These are phyloP conservation scores for Ailurus styani DNA, from an alignment of 2,113 vertebrate species.

Conservation along the genomic window DNA sequence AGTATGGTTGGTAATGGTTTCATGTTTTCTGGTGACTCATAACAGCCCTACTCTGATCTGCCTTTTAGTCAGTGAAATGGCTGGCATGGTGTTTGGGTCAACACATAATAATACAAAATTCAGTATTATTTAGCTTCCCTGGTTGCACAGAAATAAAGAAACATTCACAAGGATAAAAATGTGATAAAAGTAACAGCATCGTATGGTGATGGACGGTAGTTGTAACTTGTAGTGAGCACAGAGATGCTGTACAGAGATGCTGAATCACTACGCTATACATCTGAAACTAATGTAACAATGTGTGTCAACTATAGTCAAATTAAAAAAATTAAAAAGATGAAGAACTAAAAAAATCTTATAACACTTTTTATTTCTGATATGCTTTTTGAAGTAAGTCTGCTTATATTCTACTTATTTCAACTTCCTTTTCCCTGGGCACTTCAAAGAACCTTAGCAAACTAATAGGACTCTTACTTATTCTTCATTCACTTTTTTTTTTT, in stretches of 20 bases:
- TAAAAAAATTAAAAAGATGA: background rate
- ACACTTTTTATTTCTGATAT: background rate
- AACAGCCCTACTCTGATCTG: background rate
- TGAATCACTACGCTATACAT: background rate
- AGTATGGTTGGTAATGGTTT: background rate
- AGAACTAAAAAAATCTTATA: background rate
- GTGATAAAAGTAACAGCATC: background rate
- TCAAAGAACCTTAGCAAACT: background rate
- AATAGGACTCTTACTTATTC: background rate
- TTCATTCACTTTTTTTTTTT: background rate
- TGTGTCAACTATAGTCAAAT: background rate
- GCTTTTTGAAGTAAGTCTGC: background rate
- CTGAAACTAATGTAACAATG: background rate
- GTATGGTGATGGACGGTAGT: background rate
- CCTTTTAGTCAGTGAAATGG: background rate
- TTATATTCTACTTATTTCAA: background rate
- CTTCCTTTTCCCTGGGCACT: background rate
- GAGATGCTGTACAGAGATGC: background rate
- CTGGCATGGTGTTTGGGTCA: background rate
- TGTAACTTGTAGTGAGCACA: background rate
- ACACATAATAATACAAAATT: background rate
- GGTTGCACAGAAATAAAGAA: background rate
- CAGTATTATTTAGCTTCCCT: background rate
- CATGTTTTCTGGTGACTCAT: background rate
- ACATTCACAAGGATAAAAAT: background rate